These are phyloP conservation scores for Anodontia alba DNA, from an alignment of 2,888 invertebrate species.

Conservation along the genomic window DNA sequence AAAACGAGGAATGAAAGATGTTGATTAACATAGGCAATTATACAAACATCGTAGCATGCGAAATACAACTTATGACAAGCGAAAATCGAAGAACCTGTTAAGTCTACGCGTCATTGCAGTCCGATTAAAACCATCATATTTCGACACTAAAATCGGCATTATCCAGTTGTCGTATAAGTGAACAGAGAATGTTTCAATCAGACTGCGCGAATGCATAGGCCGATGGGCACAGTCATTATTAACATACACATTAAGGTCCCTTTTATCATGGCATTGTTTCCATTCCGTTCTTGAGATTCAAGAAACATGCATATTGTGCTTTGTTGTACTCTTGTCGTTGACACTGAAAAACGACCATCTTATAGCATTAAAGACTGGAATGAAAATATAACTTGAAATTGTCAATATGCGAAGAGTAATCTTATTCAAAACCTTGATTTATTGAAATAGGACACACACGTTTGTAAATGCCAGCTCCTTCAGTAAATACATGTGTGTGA, in stretches of 20 bases:
- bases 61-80: too few species aligned
- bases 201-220: too few species aligned
- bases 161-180: too few species aligned
- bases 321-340: neutral
- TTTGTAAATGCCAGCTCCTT: neutral
- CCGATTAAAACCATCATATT: too few species aligned
- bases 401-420: neutral
- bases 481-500: neutral
- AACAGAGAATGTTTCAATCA: too few species aligned
- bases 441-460: constrained; percentile 7
- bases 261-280: too few species aligned
- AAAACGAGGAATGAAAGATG: neutral
- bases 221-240: too few species aligned
- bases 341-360: constrained; percentile 15
- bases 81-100: too few species aligned
- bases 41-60: neutral
- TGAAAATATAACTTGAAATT: constrained; percentile 1
- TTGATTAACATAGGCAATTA: constrained; percentile 11
- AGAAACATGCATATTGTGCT: neutral
- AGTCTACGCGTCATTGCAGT: too few species aligned
- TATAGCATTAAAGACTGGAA: neutral
- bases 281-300: too few species aligned
- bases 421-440: constrained; percentile 1
- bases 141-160: too few species aligned
- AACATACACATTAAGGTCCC: too few species aligned